Evolutionary conservation across 2,113 vertebrate species (phyloP).

Genomic region (Vidua macroura): DNA sequence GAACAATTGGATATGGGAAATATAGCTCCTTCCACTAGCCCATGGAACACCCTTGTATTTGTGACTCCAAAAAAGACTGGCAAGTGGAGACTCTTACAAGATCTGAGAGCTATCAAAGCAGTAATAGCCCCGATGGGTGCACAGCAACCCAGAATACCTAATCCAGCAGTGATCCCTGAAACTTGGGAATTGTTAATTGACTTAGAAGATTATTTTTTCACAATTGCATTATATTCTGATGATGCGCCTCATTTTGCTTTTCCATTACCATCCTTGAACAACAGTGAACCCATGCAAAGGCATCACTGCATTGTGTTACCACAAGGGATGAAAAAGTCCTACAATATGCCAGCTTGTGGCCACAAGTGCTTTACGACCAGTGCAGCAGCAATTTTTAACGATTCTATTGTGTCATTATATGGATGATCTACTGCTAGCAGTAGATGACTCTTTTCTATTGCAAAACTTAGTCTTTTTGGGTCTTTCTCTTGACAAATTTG

Average conservation of each 20-base stretch:
- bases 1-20: not conserved
- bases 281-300: not conserved
- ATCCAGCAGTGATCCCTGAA: not conserved
- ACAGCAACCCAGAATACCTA: not conserved
- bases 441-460: not conserved
- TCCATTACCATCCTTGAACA: not conserved
- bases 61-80: not conserved
- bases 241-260: not conserved
- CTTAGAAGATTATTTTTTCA: not conserved
- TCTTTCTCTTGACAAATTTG: not conserved
- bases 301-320: not conserved
- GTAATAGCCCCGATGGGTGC: accelerated
- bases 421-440: not conserved
- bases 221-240: not conserved
- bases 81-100: too few species aligned
- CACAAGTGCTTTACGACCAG: not conserved
- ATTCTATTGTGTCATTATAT: not conserved
- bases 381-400: not conserved
- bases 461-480: not conserved
- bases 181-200: not conserved
- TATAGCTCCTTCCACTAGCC: not conserved
- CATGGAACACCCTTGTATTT: too few species aligned
- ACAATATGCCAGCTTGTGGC: not conserved
- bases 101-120: not conserved
- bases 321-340: not conserved